These are phyloP conservation scores for Struthidea cinerea DNA, from an alignment of 2,113 vertebrate species.

Conservation along the genomic window DNA sequence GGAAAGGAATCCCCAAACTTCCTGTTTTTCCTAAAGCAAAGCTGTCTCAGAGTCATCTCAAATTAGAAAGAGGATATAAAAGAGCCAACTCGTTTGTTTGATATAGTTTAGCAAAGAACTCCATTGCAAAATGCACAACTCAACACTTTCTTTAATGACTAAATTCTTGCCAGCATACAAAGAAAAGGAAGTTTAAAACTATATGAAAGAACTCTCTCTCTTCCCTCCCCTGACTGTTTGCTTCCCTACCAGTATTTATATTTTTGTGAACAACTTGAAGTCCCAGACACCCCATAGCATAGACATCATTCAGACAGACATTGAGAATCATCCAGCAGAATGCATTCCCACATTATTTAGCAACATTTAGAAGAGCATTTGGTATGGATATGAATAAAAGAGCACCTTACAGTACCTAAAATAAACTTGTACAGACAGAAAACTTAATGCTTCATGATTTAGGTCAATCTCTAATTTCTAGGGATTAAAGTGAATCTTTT, in stretches of 20 bases:
- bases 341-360: background rate
- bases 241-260: background rate
- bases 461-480: slow-evolving; percentile 40
- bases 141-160: background rate
- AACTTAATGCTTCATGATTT: slow-evolving; percentile 5
- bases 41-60: background rate
- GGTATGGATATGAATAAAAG: background rate
- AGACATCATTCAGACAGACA: background rate
- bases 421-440: background rate
- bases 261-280: background rate
- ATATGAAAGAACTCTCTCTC: background rate
- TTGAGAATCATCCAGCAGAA: background rate
- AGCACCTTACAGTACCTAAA: background rate
- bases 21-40: background rate
- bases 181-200: background rate
- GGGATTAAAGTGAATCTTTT: slow-evolving; percentile 27
- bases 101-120: background rate
- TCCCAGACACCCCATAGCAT: background rate
- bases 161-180: background rate
- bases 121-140: background rate
- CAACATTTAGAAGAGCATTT: background rate
- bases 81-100: background rate
- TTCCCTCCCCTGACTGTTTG: background rate
- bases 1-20: slow-evolving; percentile 46
- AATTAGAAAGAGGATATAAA: slow-evolving; percentile 61